Evolutionary conservation across 2,888 invertebrate genomes (phyloP).

Genomic region (Mythimna loreyi): DNA sequence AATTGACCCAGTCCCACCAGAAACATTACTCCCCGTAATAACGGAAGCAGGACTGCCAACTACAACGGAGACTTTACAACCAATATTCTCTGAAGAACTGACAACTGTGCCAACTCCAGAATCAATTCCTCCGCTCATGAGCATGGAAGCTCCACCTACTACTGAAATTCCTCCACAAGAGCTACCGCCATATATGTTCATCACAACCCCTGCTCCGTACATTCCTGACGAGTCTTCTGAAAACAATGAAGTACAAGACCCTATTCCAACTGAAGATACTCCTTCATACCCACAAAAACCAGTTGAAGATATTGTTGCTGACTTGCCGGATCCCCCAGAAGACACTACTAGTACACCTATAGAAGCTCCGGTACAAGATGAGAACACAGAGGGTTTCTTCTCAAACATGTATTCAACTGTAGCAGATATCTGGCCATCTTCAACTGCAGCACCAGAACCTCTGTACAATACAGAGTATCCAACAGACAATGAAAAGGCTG

Average conservation of each 20-base stretch:
- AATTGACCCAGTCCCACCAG: slow-evolving; percentile 23
- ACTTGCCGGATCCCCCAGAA: slow-evolving; percentile 61
- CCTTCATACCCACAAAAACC: slow-evolving; percentile 10
- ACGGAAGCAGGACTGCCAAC: slow-evolving; percentile 39
- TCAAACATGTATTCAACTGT: slow-evolving; percentile 80
- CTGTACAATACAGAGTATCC: slow-evolving; percentile 74
- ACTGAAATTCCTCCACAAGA: slow-evolving; percentile 48
- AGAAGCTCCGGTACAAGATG: slow-evolving; percentile 61
- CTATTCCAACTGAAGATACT: slow-evolving; percentile 36
- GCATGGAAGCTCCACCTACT: slow-evolving; percentile 40
- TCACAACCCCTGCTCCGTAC: slow-evolving; percentile 44
- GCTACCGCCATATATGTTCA: slow-evolving; percentile 17
- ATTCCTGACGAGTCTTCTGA: slow-evolving; percentile 28
- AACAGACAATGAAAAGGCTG: slow-evolving; percentile 63
- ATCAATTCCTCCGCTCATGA: slow-evolving; percentile 45
- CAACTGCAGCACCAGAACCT: slow-evolving; percentile 76
- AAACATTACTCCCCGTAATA: slow-evolving; percentile 31
- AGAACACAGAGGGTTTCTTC: slow-evolving; percentile 72
- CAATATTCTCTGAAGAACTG: slow-evolving; percentile 50
- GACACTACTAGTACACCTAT: slow-evolving; percentile 41
- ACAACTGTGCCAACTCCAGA: slow-evolving; percentile 43
- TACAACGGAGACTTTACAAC: slow-evolving; percentile 62
- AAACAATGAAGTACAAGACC: slow-evolving; percentile 47
- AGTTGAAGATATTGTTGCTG: slow-evolving; percentile 53
- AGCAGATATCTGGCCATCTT: slow-evolving; percentile 80